phyloP scores from a whole-genome alignment of 2,113 vertebrate genomes.

The Pogona vitticeps region DNA sequence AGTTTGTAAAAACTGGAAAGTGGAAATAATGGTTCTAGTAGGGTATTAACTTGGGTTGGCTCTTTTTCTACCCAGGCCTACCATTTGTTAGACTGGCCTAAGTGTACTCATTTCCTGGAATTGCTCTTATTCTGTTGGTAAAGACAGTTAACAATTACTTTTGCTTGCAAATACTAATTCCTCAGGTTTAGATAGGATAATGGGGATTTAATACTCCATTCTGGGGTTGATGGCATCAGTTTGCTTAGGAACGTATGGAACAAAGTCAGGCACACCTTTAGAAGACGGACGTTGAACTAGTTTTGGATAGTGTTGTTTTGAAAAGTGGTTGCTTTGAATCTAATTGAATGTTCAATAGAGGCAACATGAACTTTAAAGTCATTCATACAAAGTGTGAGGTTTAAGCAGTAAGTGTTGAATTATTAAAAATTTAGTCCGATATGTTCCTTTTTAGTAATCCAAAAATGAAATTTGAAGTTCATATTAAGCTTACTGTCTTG shows the following conservation, averaged over 20 bases:
- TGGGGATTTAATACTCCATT: neutral
- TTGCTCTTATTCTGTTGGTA: neutral
- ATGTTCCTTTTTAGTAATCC: too few relatives aligned
- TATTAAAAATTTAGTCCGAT: too few relatives aligned
- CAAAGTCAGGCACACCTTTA: neutral
- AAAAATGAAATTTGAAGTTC: neutral
- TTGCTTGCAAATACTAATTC: neutral
- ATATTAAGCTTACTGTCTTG: neutral
- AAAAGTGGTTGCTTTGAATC: neutral
- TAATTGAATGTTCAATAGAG: neutral
- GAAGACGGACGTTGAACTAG: neutral
- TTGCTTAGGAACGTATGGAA: neutral
- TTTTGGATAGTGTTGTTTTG: neutral
- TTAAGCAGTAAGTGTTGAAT: too few relatives aligned
- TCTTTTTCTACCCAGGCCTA: neutral
- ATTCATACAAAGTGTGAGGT: too few relatives aligned
- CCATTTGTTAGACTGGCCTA: neutral
- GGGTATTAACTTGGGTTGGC: neutral
- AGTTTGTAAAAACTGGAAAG: too few relatives aligned
- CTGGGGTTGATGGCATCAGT: neutral
- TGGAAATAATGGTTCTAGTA: neutral
- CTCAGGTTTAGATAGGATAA: neutral
- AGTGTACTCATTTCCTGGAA: neutral
- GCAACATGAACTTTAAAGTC: neutral
- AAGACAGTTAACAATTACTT: neutral